Base-by-base conservation (phyloP, 2,888 invertebrate species). In the Chloroclysta siterata region DNA sequence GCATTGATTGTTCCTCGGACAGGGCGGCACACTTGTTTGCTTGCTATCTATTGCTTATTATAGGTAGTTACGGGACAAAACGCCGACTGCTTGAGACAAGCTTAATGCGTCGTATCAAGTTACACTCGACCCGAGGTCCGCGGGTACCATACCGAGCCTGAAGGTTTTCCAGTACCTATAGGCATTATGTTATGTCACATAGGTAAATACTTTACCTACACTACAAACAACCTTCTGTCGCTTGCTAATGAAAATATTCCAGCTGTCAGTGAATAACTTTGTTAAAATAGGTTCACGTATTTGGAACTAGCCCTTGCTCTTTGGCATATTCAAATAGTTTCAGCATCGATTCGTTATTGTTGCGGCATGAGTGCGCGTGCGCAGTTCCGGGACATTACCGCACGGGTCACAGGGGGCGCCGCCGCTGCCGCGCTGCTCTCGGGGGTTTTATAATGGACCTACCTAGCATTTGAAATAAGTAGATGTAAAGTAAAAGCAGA, bases 81-180 rank as follows among this genome's bases (percentile, higher is more conserved):
- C 53, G 60, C 56, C 59, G 73, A 69, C 65, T 74, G 57, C 62
- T 63, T 62, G 29, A 33, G 22, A 53, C 41, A 62, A 33, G 52
- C 57, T 36, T 51, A 60, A 66, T 62, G 59, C 59, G 57, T 50
- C 66, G 54, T 60, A 68, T 70, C 56, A 66, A 36, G 66, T 69
- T 64, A 61, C 65, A 69, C 65, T 70, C 72, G 74, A 73, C 75
- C 70, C 68, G 64, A 74, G 73, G 72, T 69, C 63, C 67, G 13
- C 41, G 56, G 60, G 60, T 72, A 74, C 72, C 75, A 73, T 73
- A 75, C 48, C 28, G 57, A 39, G 57, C 58, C 14, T 56, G 66
- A 70, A 55, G 66, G 66, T 61, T 66, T 70, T 50, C 65, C 36
- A 46, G 61, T 63, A n/a, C n/a, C n/a, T n/a, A 33, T 33, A 61